Evolutionary conservation across 2,113 vertebrate species (phyloP).

Genomic region (Chionodraco myersi): DNA sequence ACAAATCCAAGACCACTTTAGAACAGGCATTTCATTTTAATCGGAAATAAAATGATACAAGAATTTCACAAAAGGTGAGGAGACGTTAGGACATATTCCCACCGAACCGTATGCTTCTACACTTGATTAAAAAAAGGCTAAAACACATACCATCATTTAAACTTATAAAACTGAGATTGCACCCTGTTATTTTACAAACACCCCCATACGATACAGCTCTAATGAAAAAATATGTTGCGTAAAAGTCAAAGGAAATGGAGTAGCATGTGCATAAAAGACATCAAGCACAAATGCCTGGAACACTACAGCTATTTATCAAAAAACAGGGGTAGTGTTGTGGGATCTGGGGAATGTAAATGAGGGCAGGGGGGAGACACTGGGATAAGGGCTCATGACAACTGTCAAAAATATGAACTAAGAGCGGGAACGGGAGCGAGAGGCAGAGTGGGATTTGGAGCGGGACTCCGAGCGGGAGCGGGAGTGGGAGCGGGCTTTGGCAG

Average conservation of each 20-base stretch:
- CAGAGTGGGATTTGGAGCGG: slow-evolving; percentile 68
- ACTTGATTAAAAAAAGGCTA: slow-evolving; percentile 65
- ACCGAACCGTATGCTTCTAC: slow-evolving; percentile 56
- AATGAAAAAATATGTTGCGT: slow-evolving; percentile 53
- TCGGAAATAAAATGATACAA: slow-evolving; percentile 73
- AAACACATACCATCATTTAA: slow-evolving; percentile 60
- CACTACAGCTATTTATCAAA: slow-evolving; percentile 76
- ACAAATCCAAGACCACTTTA: slow-evolving; percentile 13
- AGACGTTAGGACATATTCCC: slow-evolving; percentile 19
- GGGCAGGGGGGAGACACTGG: slow-evolving; percentile 1
- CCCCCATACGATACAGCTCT: slow-evolving; percentile 39
- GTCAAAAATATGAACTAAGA: slow-evolving; percentile 65
- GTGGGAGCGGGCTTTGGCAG: slow-evolving; percentile 59
- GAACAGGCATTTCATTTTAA: slow-evolving; percentile 63
- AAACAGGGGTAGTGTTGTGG: slow-evolving; percentile 33
- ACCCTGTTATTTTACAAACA: slow-evolving; percentile 62
- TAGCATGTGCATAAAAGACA: slow-evolving; percentile 61
- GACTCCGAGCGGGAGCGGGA: slow-evolving; percentile 70
- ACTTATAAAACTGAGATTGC: slow-evolving; percentile 72
- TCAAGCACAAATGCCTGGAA: slow-evolving; percentile 35
- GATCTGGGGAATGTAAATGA: slow-evolving; percentile 60
- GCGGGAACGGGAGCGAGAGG: slow-evolving; percentile 73
- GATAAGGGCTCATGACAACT: slow-evolving; percentile 39
- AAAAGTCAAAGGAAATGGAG: slow-evolving; percentile 59
- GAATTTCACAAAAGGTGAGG: slow-evolving; percentile 54